Evolutionary conservation across 1,140 invertebrate genomes (phyloP).

Genomic region (Pygmarrhopalites habei): DNA sequence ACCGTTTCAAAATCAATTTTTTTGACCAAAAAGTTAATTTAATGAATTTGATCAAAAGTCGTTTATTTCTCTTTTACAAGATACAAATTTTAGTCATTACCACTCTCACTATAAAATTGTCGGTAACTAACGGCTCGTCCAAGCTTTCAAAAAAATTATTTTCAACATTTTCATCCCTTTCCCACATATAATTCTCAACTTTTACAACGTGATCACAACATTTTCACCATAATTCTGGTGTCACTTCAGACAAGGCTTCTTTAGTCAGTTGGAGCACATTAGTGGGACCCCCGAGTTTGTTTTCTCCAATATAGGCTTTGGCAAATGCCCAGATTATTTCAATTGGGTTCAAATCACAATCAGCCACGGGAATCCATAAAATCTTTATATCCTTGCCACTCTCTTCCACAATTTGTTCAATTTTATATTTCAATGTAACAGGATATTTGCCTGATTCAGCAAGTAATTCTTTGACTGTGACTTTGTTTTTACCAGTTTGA

Average conservation of each 20-base stretch:
- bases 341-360: conserved; percentile 24
- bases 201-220: background rate
- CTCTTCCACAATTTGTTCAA: conserved; percentile 14
- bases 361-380: conserved; percentile 23
- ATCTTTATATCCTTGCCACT: conserved; percentile 15
- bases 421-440: background rate
- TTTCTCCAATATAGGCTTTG: background rate
- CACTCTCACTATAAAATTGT: too few species aligned
- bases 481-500: background rate
- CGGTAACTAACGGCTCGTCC: too few species aligned
- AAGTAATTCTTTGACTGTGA: background rate
- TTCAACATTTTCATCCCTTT: background rate
- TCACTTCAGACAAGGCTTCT: background rate
- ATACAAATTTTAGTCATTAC: too few species aligned
- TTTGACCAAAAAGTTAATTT: too few species aligned
- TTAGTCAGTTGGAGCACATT: background rate
- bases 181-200: background rate
- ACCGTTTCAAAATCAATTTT: too few species aligned
- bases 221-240: background rate
- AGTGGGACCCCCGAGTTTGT: background rate
- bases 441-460: background rate
- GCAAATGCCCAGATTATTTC: conserved; percentile 16
- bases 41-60: too few species aligned
- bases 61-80: too few species aligned
- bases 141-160: too few species aligned